Evolutionary conservation across 2,888 invertebrate species (phyloP), one percentile per base, ranked within the genome.

Genomic region (Schizaphis graminum): DNA sequence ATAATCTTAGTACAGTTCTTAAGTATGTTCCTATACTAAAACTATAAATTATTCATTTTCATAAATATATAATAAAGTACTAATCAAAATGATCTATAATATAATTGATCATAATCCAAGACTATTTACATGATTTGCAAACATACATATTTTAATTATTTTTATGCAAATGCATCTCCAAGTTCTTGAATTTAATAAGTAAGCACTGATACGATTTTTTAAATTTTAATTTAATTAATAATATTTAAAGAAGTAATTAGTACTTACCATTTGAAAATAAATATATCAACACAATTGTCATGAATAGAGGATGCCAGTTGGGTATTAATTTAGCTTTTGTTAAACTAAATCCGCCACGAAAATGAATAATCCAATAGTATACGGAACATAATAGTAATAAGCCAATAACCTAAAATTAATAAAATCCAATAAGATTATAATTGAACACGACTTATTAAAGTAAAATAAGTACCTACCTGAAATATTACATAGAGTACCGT

Each of bases 271-370:
- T 67, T 67, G 67, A n/a, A n/a, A 67, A 67, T n/a, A 67, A n/a
- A 67, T n/a, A n/a, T 4, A 67, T 67, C n/a, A 67, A n/a, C n/a
- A 67, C 67, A 67, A n/a, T 67, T 67, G 67, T n/a, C 67, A 67
- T 67, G n/a, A 67, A 67, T 16, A 67, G 13, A n/a, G 67, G 67
- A 67, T 67, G 67, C 67, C 67, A 67, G 67, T 67, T 67, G n/a
- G n/a, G 67, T 67, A 67, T 67, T 67, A 67, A 67, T 67, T 67
- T 67, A n/a, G 67, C n/a, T n/a, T 67, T 67, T 16, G 67, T 67
- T 16, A 67, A 67, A 16, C 67, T 67, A 67, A 67, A 67, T n/a
- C 67, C 67, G 1, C n/a, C n/a, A 16, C 67, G 67, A 67, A n/a
- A 67, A 16, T 67, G n/a, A 67, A 67, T 67, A 67, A 67, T 67